phyloP scores from a whole-genome alignment of 1,140 invertebrate genomes.

The Drosophila subobscura region DNA sequence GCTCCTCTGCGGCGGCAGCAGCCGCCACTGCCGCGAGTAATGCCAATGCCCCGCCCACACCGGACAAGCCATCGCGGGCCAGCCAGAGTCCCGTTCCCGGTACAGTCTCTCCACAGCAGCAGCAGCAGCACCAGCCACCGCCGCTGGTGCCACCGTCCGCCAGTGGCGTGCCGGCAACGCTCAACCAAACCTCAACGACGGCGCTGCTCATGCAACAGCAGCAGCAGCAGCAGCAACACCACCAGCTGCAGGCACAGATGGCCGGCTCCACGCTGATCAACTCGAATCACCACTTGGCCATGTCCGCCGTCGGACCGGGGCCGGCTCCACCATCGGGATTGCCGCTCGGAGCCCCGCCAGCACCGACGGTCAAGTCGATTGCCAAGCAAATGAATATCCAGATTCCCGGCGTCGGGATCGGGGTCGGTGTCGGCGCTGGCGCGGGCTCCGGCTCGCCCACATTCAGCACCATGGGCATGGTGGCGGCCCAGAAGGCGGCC shows the following conservation, averaged over 20 bases:
- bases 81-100: constrained; percentile 29
- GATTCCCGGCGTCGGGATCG: constrained; percentile 61
- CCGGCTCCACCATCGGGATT: constrained; percentile 59
- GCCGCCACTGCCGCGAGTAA: constrained; percentile 17
- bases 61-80: constrained; percentile 72
- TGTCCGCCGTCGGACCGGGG: constrained; percentile 29
- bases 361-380: constrained; percentile 79
- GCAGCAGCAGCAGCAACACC: constrained; percentile 68
- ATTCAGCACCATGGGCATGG: constrained; percentile 80
- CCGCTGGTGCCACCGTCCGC: constrained; percentile 42
- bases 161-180: constrained; percentile 49
- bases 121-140: constrained; percentile 6
- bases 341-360: constrained; percentile 74
- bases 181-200: constrained; percentile 49
- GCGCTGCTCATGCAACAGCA: constrained; percentile 34
- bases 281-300: constrained; percentile 69
- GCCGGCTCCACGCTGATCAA: constrained; percentile 75
- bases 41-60: constrained; percentile 55
- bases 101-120: constrained; percentile 22
- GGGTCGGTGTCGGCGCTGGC: constrained; percentile 37
- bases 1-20: constrained; percentile 31
- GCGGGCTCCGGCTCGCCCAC: constrained; percentile 60
- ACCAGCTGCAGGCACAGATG: constrained; percentile 72
- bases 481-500: constrained; percentile 67
- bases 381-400: constrained; percentile 82